phyloP scores from a whole-genome alignment of 2,888 invertebrate species.

The Apotomis betuletana region DNA sequence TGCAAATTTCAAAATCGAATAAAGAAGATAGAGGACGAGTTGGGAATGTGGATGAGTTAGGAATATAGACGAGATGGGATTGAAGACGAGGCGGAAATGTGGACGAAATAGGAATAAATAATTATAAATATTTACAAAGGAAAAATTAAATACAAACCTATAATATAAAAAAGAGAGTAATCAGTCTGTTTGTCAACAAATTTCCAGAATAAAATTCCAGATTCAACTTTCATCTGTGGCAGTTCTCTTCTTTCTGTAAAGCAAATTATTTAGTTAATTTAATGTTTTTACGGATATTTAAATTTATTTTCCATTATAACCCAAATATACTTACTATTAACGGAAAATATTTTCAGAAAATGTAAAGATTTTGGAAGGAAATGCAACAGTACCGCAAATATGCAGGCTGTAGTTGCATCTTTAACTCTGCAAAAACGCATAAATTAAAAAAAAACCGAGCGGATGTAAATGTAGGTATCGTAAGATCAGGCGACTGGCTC shows the following conservation, averaged over 20 bases:
- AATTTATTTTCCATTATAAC: too few relatives aligned
- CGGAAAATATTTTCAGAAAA: slow-evolving; percentile 50
- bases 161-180: slow-evolving; percentile 65
- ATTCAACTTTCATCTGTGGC: slow-evolving; percentile 60
- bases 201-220: slow-evolving; percentile 66
- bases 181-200: slow-evolving; percentile 67
- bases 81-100: too few relatives aligned
- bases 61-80: too few relatives aligned
- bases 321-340: slow-evolving; percentile 54
- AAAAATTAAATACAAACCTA: slow-evolving; percentile 51
- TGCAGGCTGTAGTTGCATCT: slow-evolving; percentile 61
- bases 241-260: slow-evolving; percentile 61
- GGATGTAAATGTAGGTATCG: too few relatives aligned
- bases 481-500: too few relatives aligned
- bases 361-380: slow-evolving; percentile 54
- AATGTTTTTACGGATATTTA: neutral
- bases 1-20: too few relatives aligned
- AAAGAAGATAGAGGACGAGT: too few relatives aligned
- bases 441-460: slow-evolving; percentile 7
- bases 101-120: too few relatives aligned
- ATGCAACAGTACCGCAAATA: slow-evolving; percentile 58
- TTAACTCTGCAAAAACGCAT: slow-evolving; percentile 57
- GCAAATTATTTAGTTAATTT: neutral
- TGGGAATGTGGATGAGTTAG: too few relatives aligned
- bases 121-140: neutral